Evolutionary conservation across 2,888 invertebrate species (phyloP).

Genomic region (Teinopalpus imperialis): DNA sequence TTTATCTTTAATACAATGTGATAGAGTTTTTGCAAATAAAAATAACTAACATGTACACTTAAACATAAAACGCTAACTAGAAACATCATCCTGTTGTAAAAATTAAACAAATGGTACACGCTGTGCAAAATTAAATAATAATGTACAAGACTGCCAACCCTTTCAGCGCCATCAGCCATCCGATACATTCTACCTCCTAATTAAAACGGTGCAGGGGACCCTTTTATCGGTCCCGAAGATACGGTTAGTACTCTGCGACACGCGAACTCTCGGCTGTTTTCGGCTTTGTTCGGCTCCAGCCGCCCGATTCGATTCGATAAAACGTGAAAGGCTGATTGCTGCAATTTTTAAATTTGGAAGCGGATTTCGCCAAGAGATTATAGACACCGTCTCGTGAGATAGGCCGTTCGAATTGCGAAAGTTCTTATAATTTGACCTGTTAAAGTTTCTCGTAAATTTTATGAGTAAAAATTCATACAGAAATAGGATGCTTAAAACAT

Average conservation of each 20-base stretch:
- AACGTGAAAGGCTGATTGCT: constrained; percentile 34
- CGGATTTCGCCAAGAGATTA: constrained; percentile 25
- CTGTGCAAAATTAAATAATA: too few relatives aligned
- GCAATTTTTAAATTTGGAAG: constrained; percentile 37
- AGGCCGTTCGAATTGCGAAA: constrained; percentile 2
- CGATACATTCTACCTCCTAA: constrained; percentile 71
- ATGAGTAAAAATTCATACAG: too few relatives aligned
- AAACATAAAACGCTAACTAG: too few relatives aligned
- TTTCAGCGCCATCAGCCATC: constrained; percentile 46
- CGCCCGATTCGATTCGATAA: constrained; percentile 10
- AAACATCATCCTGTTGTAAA: too few relatives aligned
- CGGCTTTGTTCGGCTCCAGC: constrained; percentile 34
- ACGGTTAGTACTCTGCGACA: constrained; percentile 69
- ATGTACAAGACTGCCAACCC: constrained; percentile 52
- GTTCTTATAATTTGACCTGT: constrained; percentile 1
- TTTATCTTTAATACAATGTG: too few relatives aligned
- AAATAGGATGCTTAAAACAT: too few relatives aligned
- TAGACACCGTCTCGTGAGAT: constrained; percentile 4
- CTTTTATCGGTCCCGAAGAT: constrained; percentile 72
- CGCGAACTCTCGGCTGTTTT: constrained; percentile 61
- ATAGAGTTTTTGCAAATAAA: too few relatives aligned
- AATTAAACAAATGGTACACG: too few relatives aligned
- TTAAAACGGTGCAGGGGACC: constrained; percentile 76
- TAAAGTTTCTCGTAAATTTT: constrained; percentile 8
- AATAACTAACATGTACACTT: too few relatives aligned